Evolutionary conservation across 2,113 vertebrate species (phyloP).

Genomic region (Nansenia antarctica): DNA sequence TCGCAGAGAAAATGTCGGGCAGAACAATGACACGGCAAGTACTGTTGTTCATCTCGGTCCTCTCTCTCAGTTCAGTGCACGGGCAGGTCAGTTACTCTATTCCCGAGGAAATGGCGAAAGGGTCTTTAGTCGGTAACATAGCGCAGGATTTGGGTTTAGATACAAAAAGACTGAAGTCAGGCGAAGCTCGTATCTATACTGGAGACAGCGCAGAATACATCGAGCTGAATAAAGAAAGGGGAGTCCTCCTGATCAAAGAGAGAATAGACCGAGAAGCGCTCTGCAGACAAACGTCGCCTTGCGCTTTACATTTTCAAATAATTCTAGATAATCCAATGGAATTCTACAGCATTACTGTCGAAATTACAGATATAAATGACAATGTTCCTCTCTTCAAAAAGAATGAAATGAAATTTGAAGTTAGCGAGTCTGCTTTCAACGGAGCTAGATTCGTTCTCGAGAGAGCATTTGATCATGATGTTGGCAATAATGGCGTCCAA

Average conservation of each 20-base stretch:
- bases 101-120: conserved; percentile 65
- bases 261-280: conserved; percentile 47
- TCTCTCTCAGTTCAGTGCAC: conserved; percentile 5
- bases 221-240: conserved; percentile 54
- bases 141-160: conserved; percentile 66
- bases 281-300: conserved; percentile 33
- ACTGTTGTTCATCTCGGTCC: conserved; percentile 11
- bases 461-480: conserved; percentile 39
- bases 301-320: conserved; percentile 40
- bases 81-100: conserved; percentile 43
- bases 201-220: conserved; percentile 65
- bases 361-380: conserved; percentile 46
- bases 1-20: not conserved
- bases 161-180: conserved; percentile 49
- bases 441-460: conserved; percentile 37
- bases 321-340: conserved; percentile 48
- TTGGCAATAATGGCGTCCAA: conserved; percentile 45
- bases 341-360: conserved; percentile 24
- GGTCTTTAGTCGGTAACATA: conserved; percentile 65
- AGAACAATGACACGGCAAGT: conserved; percentile 2
- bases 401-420: conserved; percentile 50
- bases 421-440: conserved; percentile 31
- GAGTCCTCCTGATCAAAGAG: conserved; percentile 35
- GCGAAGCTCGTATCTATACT: conserved; percentile 56
- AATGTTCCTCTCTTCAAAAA: conserved; percentile 59